Base-by-base conservation (phyloP, 1,140 invertebrate species). In the Caenorhabditis tropicalis region DNA sequence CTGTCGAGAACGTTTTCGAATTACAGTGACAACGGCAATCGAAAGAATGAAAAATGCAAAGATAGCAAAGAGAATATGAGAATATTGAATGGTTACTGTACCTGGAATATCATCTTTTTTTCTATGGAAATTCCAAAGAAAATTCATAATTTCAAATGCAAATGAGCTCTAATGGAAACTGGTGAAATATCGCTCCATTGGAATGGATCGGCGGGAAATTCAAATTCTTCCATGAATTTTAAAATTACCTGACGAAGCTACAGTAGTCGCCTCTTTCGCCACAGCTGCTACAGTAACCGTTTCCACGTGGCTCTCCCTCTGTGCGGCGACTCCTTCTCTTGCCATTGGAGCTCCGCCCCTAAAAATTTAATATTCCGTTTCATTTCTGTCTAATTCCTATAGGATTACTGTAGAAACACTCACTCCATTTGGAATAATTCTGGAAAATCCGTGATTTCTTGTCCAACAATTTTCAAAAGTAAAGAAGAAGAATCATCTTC, bases 1-100 rank as follows among this genome's bases (percentile, higher is more conserved):
- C 49, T 84, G 82, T 5, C 82, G 79, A 2, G 70, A 46, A 49
- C 82, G 39, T 46, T 33, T 65, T 39, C 65, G 49, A 24, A 86
- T 81, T 36, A 85, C 74, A 24, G 53, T 33, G 27, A 86, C 49
- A 2, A 81, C 65, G 43, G 27, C 39, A 4, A 86, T 10, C 4
- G 31, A 21, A 12, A 86, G 74, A n/a, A 83, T 21, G 9, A 79
- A 33, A 33, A 83, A 86, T 2, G 51, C 79, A n/a, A 58, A 15
- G 15, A 86, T n/a, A 9, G 48, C 51, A 46, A 84, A 36, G 31
- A 65, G 36, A n/a, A 49, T 83, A 19, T 74, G 82, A 0, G 82
- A 48, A 36, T 74, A 74, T 74, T 74, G 65, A 24, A 74, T 43
- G 33, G 65, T 74, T n/a, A 74, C 65, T 19, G 65, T 74, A 24